A percentile compares a stretch with the other conserved stretches of the same genome.
Conservation (phyloP, 2,797 vertebrate species). For the Chelonia mydas region DNA sequence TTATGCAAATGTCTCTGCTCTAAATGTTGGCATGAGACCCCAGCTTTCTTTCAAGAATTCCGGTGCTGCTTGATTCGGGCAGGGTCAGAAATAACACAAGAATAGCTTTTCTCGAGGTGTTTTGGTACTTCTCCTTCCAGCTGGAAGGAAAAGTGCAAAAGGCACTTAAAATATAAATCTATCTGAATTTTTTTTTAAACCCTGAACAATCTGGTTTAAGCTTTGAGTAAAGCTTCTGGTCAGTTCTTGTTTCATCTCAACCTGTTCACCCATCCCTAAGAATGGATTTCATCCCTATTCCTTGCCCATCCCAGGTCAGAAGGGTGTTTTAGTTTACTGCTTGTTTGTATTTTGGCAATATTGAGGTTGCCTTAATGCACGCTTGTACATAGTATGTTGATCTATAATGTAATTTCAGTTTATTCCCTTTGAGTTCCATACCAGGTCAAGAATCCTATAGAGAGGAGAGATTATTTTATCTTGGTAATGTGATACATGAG, state of each 20-base stretch:
- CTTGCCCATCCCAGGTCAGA: background rate
- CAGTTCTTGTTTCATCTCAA: constrained; percentile 19
- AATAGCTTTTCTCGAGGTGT: background rate
- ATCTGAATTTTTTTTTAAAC: constrained; percentile 4
- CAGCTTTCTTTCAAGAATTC: constrained; percentile 21
- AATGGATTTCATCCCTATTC: background rate
- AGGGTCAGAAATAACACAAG: background rate
- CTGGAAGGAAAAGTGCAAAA: background rate
- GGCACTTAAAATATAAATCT: background rate
- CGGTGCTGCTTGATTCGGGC: background rate
- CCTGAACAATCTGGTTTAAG: background rate
- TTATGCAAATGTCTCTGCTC: constrained; percentile 12
- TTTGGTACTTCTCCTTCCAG: background rate
- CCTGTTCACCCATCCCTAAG: background rate
- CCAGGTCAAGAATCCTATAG: background rate
- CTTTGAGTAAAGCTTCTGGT: background rate
- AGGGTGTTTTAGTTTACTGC: background rate
- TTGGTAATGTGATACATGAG: fast-evolving
- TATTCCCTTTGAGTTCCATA: background rate
- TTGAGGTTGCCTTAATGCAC: background rate
- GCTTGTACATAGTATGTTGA: background rate
- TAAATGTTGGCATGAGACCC: background rate
- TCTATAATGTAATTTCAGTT: background rate
- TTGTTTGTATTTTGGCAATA: background rate
- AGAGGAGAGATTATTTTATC: background rate